Base-by-base conservation (phyloP, 1,140 invertebrate species). In the Drosophila melanica region DNA sequence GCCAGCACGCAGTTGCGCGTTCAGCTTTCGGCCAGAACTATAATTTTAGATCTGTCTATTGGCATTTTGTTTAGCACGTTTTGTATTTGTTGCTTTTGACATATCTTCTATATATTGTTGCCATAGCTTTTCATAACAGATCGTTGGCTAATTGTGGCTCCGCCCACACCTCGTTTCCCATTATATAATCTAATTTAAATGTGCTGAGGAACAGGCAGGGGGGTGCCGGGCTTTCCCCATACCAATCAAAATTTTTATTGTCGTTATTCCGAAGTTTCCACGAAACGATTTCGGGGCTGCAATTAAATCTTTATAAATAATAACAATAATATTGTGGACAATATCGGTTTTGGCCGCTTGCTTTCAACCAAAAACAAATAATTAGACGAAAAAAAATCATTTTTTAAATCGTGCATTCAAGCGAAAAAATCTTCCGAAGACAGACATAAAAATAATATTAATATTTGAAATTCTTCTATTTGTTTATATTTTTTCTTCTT, bases 381-480 rank as follows among this genome's bases (percentile, higher is more conserved):
- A 71, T 76, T 84, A 33, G 37, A 63, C 27, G 50, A 71, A 6
- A 55, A 14, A 44, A 44, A 53, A 47, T 53, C 2, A 71, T 53
- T 84, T 69, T 53, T 53, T 65, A 81, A 77, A 77, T 85, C 74
- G 79, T 81, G 79, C 79, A 62, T 60, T 78, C 60, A 62, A 66
- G 75, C 57, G 58, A 48, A 77, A 69, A 77, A 63, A 18, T 74
- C 10, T 63, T 58, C 55, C 35, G 45, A 65, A 55, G 44, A 53
- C 60, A 45, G 47, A 42, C 48, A 64, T 30, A 42, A 53, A 53
- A 58, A 42, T 51, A 65, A 53, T 35, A 68, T 72, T 55, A 79
- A 63, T 72, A 77, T 77, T 77, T 33, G 66, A 41, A 70, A 72
- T 71, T 77, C 68, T 81, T 80, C 12, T 82, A 23, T 66, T 47